Base-by-base conservation (phyloP, 2,888 invertebrate genomes). In the Clepsis dumicolana region DNA sequence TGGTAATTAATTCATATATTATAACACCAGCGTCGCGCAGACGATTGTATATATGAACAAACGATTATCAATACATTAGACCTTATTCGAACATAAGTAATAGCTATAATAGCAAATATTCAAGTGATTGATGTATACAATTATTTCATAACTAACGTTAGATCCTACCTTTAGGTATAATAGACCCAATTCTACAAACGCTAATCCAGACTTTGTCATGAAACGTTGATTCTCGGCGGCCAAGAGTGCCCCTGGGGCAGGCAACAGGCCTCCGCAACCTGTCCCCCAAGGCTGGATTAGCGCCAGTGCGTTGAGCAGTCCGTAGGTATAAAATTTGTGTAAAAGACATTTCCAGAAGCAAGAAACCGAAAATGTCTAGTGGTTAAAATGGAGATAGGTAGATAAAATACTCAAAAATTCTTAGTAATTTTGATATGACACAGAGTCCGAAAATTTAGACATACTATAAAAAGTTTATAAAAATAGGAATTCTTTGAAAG, bases 401-500 rank as follows among this genome's bases (percentile, higher is more conserved):
- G 70, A 77, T 76, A 77, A 81, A 82, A 80, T 77, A 70, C 77
- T 79, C 76, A 78, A 71, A 81, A 86, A 86, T 83, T 81, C 70
- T 80, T 84, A 85, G 74, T 79, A 88, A 87, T 86, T 88, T 89
- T 90, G 91, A 92, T 93, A 93, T 82, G 85, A 77, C 70, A 77
- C 73, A 57, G 70, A 83, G 80, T 81, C 84, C 86, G 83, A 86
- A 86, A 85, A 78, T 77, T 75, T 83, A 78, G 79, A 76, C 71
- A 81, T 74, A 84, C 81, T 91, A 90, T 87, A 88, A 85, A 91
- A 90, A 88, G 84, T 88, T 87, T 91, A 93, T 83, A 91, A 91
- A 93, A 93, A 93, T 91, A 93, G 88, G 87, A 90, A 84, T 87
- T 85, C 84, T 87, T 82, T 83, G 84, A 88, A 93, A 93, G 91